Evolutionary conservation across 1,140 invertebrate species (phyloP).

Genomic region (Gryllus bimaculatus): DNA sequence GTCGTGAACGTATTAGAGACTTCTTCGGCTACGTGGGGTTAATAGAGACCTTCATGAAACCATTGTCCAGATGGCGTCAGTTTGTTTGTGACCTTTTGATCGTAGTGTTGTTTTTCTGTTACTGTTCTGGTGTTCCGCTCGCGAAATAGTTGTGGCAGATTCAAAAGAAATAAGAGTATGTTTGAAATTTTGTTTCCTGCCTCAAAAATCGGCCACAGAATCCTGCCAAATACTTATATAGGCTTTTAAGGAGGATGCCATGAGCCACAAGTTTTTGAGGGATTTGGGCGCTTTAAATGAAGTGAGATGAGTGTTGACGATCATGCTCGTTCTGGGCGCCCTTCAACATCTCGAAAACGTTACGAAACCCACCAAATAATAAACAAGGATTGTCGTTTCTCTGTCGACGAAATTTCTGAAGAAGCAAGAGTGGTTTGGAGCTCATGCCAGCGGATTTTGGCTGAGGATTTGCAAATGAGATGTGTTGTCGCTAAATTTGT

Average conservation of each 20-base stretch:
- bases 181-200: conserved; percentile 11
- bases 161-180: neutral
- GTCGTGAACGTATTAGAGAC: neutral
- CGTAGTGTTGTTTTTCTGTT: neutral
- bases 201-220: conserved; percentile 14
- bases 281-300: neutral
- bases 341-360: conserved; percentile 22
- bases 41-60: neutral
- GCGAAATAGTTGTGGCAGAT: conserved; percentile 13
- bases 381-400: conserved; percentile 25
- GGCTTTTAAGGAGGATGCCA: conserved; percentile 5
- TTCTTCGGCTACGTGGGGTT: neutral
- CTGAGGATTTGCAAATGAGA: conserved; percentile 24
- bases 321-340: conserved; percentile 20
- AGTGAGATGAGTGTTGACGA: conserved; percentile 20
- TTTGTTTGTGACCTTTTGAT: neutral
- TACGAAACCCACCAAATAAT: conserved; percentile 22
- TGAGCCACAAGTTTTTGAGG: neutral
- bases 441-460: conserved; percentile 22
- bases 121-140: neutral
- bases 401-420: conserved; percentile 22
- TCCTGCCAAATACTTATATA: neutral
- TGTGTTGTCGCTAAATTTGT: conserved; percentile 25
- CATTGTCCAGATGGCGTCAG: neutral
- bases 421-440: conserved; percentile 16